Conservation (phyloP, 1,140 invertebrate species). For the Holcopasites calliopsidis region DNA sequence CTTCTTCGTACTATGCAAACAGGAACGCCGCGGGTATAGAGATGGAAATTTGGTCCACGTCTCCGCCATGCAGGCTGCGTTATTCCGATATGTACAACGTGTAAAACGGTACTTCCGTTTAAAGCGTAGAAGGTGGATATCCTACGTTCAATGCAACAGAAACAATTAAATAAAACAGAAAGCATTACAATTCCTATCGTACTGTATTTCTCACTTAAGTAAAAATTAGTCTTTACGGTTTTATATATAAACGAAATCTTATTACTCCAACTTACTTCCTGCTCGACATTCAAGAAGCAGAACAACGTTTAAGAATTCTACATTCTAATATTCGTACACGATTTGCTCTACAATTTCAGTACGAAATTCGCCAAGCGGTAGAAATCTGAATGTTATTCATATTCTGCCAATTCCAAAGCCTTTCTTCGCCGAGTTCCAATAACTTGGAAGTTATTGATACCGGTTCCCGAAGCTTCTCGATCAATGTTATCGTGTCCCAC, state of each 20-base stretch:
- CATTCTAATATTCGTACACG: too few relatives aligned
- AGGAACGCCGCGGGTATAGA: background rate
- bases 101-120: background rate
- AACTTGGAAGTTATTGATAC: background rate
- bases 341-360: too few relatives aligned
- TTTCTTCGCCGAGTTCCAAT: background rate
- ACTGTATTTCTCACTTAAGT: background rate
- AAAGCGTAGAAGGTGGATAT: background rate
- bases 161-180: too few relatives aligned
- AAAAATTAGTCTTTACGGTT: too few relatives aligned
- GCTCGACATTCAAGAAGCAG: too few relatives aligned
- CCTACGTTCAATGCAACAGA: too few relatives aligned
- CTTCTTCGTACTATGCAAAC: background rate
- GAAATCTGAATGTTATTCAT: background rate
- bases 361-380: too few relatives aligned
- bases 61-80: too few relatives aligned
- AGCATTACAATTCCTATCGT: background rate
- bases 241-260: too few relatives aligned
- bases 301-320: too few relatives aligned
- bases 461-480: background rate
- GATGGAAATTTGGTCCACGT: background rate
- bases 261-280: too few relatives aligned
- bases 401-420: background rate
- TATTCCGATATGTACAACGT: background rate
- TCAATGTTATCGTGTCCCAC: background rate